A percentile compares a stretch with the other conserved stretches of the same genome.
Conservation (phyloP, 2,888 invertebrate species). For the Volucella inflata region DNA sequence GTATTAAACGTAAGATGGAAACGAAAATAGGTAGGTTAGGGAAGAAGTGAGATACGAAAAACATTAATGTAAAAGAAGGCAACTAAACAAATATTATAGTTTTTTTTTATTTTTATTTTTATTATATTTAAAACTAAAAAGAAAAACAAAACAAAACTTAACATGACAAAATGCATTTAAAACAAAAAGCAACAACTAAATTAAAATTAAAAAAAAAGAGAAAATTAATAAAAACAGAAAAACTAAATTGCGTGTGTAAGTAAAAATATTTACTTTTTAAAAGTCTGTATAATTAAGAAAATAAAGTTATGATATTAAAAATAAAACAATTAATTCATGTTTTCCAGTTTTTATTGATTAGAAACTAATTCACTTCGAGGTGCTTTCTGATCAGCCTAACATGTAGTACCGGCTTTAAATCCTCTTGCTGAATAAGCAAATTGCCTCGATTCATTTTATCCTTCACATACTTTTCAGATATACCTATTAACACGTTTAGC, state of each 20-base stretch:
- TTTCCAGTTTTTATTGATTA: slow-evolving; percentile 13
- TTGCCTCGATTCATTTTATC: too few species aligned
- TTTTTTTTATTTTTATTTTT: slow-evolving; percentile 43
- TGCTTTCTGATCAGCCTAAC: too few species aligned
- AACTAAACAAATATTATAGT: slow-evolving; percentile 35
- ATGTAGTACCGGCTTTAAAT: too few species aligned
- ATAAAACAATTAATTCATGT: slow-evolving; percentile 50
- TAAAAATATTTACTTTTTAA: slow-evolving; percentile 69
- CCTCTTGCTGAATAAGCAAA: too few species aligned
- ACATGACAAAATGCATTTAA: slow-evolving; percentile 64
- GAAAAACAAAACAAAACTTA: slow-evolving; percentile 35
- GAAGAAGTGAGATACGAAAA: slow-evolving; percentile 35
- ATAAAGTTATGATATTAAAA: slow-evolving; percentile 68
- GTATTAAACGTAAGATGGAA: slow-evolving; percentile 20
- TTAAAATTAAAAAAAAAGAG: slow-evolving; percentile 45
- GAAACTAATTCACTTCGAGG: too few species aligned
- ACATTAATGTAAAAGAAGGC: slow-evolving; percentile 36
- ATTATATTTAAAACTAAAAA: slow-evolving; percentile 46
- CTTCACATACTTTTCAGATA: too few species aligned
- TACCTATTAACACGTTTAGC: too few species aligned
- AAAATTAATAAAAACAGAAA: slow-evolving; percentile 23
- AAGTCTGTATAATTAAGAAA: slow-evolving; percentile 71
- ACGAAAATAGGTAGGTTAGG: slow-evolving; percentile 30
- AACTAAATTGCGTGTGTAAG: slow-evolving; percentile 68
- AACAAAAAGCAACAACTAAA: slow-evolving; percentile 46